Evolutionary conservation across 2,113 vertebrate species (phyloP), one percentile per base, ranked within the genome.

Genomic region (Galbula dea): DNA sequence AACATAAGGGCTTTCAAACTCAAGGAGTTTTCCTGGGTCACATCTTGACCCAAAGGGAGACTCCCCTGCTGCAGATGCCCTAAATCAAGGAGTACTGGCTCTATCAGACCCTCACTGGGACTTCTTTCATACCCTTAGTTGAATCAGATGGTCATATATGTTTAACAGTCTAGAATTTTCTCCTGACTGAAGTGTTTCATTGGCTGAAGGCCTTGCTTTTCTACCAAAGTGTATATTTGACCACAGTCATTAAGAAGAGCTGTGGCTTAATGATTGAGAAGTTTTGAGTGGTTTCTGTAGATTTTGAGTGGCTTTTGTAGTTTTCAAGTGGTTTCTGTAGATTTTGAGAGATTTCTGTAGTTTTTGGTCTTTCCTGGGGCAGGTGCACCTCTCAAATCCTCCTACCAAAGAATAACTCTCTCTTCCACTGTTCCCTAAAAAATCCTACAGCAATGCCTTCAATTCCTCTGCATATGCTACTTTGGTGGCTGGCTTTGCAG

Each of bases 341-440:
- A n/a, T n/a, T n/a, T n/a, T n/a, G n/a, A 62, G 11, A 65, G 19
- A 13, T 43, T 43, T 43, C 26, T 19, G 12, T 21, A 65, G 19
- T 18, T 32, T 43, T 43, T 32, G 24, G 27, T 43, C 37, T 43
- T 63, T 63, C 18, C 39, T 27, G 19, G 27, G 9, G 27, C 12
- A 19, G 16, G 18, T 20, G 23, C 18, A 21, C 39, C 39, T 21
- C 4, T 7, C 39, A 30, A 27, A 43, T 72, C 9, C 1, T 7
- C 15, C 48, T 51, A 26, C 12, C 11, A 41, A 58, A 21, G 8
- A 0, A 29, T 7, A 61, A 1, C 4, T 29, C 12, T 45, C 10
- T 45, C 32, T 66, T 68, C 17, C 20, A 79, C 9, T 7, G 48
- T 62, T 63, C 14, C 7, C 12, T 73, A 20, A 3, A 22, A 61